Base-by-base conservation (phyloP, 1,140 invertebrate genomes). In the Eurosta solidaginis region DNA sequence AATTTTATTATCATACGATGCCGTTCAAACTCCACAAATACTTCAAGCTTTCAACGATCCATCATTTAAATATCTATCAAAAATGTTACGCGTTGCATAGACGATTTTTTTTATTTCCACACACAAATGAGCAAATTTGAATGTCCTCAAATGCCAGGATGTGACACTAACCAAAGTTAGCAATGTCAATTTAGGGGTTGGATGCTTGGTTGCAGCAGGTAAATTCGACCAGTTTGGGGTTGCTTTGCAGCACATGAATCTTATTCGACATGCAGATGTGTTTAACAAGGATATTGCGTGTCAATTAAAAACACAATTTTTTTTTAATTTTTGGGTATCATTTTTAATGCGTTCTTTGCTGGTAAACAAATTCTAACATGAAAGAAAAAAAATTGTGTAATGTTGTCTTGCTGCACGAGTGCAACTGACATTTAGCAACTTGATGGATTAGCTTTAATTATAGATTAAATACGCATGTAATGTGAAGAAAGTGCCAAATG, bases 391-490 rank as follows among this genome's bases (percentile, higher is more conserved):
- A 47, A n/a, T 20, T 74, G 27, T 74, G 4, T 36, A 76, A 47
- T 45, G 7, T 42, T 54, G 50, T 77, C 45, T 3, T n/a, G 10
- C 33, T 27, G 20, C 50, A 25, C 76, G 76, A 77, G 50, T 77
- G 76, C 76, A 77, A 42, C 33, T 77, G 76, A 77, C 76, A 77
- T 44, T 77, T 77, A 29, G 50, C 20, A 68, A 59, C 76, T 54
- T 77, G 76, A 77, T 77, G 76, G 76, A 77, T 77, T 77, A 77
- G 76, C 22, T 42, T 54, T 77, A 76, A 77, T 77, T 77, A 77
- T 77, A 22, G 50, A 44, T 77, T 77, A 59, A 77, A 52, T 47
- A 74, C 40, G 73, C 73, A 45, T 29, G 33, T 5, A 36, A 68
- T 20, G n/a, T 36, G 33, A 68, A n/a, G n/a, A n/a, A 40, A 68